A percentile compares a stretch with the other conserved stretches of the same genome.
These are phyloP conservation scores for Sarcophaga subvicina DNA, from an alignment of 2,888 invertebrate genomes.

Conservation along the genomic window DNA sequence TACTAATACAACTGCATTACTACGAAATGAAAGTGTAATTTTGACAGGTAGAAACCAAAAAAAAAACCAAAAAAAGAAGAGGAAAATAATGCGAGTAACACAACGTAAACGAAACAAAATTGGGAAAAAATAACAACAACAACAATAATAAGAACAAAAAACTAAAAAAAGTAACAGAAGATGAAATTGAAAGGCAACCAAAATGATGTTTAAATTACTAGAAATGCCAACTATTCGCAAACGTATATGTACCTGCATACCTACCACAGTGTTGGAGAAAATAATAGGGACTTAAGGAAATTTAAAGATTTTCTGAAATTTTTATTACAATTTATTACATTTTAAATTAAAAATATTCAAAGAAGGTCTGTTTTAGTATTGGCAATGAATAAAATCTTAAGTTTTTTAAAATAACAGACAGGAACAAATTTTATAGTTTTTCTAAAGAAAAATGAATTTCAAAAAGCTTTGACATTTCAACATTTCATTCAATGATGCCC, in stretches of 20 bases:
- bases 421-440: too few relatives aligned
- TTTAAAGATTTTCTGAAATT: neutral
- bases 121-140: neutral
- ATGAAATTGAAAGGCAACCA: neutral
- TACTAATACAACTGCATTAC: neutral
- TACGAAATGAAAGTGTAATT: conserved; percentile 19
- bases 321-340: neutral
- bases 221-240: neutral
- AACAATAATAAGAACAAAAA: neutral
- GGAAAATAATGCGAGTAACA: too few relatives aligned
- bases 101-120: neutral
- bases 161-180: neutral
- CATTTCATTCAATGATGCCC: too few relatives aligned
- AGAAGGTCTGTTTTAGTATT: too few relatives aligned
- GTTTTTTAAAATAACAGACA: too few relatives aligned
- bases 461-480: too few relatives aligned
- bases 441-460: too few relatives aligned
- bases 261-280: neutral
- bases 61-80: neutral
- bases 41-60: conserved; percentile 1
- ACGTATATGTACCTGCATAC: neutral
- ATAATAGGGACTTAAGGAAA: neutral
- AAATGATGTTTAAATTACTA: conserved; percentile 12
- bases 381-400: too few relatives aligned
- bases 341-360: too few relatives aligned